Percentiles rank a stretch among this genome's conserved stretches.
These are phyloP conservation scores for Drosophila neotestacea DNA, from an alignment of 2,888 invertebrate genomes.

Conservation along the genomic window DNA sequence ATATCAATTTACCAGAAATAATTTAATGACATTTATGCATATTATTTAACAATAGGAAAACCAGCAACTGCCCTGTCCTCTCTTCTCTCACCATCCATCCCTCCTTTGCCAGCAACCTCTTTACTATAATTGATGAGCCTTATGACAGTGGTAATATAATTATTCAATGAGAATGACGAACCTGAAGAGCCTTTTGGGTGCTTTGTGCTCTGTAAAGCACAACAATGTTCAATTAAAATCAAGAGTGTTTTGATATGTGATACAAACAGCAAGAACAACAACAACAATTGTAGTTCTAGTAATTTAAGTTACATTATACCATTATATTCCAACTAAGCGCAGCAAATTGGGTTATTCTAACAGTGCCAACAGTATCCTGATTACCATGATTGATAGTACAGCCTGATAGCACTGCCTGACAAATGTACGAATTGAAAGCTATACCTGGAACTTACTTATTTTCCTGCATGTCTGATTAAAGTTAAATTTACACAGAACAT, in stretches of 20 bases:
- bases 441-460: slow-evolving; percentile 1
- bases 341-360: slow-evolving; percentile 11
- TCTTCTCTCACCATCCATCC: too few relatives aligned
- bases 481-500: not conserved
- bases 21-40: slow-evolving; percentile 59
- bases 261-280: slow-evolving; percentile 11
- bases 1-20: slow-evolving; percentile 61
- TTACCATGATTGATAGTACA: slow-evolving; percentile 39
- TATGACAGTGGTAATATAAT: slow-evolving; percentile 31
- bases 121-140: slow-evolving; percentile 29
- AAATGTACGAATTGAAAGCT: not conserved
- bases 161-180: slow-evolving; percentile 18
- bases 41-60: slow-evolving; percentile 35
- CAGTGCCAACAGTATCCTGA: slow-evolving; percentile 10
- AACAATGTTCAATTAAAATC: slow-evolving; percentile 56
- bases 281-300: not conserved
- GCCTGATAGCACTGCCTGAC: slow-evolving; percentile 1
- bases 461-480: not conserved
- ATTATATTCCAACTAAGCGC: not conserved
- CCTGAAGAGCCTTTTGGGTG: slow-evolving; percentile 9
- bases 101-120: not conserved
- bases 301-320: slow-evolving; percentile 6
- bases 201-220: slow-evolving; percentile 23
- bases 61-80: not conserved
- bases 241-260: slow-evolving; percentile 47